Evolutionary conservation across 2,797 vertebrate genomes (phyloP).

Genomic region (Ambastaia sidthimunki): DNA sequence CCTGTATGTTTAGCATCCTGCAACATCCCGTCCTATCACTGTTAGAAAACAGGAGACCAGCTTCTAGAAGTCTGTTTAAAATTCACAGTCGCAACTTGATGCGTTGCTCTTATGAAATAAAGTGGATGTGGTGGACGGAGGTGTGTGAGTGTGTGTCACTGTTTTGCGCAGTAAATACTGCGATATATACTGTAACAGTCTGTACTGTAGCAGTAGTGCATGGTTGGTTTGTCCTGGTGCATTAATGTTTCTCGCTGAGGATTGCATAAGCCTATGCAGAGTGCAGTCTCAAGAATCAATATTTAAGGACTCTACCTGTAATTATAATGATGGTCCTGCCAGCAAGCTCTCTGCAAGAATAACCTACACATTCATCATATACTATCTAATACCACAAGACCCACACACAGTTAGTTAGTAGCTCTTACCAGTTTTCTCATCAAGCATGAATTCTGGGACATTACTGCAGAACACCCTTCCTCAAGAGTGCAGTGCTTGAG

Average conservation of each 20-base stretch:
- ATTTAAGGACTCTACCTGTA: slow-evolving; percentile 40
- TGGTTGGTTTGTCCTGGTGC: slow-evolving; percentile 28
- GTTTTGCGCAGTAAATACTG: slow-evolving; percentile 31
- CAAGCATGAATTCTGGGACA: neutral
- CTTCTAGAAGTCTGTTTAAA: slow-evolving; percentile 26
- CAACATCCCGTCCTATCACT: neutral
- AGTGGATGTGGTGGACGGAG: neutral
- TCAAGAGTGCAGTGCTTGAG: neutral
- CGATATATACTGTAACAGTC: neutral
- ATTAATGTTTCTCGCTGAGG: slow-evolving; percentile 45
- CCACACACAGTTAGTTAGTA: neutral
- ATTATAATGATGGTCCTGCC: slow-evolving; percentile 45
- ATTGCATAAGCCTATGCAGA: slow-evolving; percentile 50
- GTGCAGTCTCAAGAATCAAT: slow-evolving; percentile 56
- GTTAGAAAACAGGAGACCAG: neutral
- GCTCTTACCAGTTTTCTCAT: neutral
- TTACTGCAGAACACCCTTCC: no score
- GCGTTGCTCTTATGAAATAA: slow-evolving; percentile 13
- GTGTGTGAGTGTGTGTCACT: slow-evolving; percentile 25
- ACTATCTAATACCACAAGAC: slow-evolving; percentile 20
- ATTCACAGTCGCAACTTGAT: slow-evolving; percentile 21
- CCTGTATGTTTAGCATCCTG: neutral
- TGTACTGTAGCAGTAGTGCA: slow-evolving; percentile 30
- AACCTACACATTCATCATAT: slow-evolving; percentile 37
- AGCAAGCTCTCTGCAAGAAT: slow-evolving; percentile 14